Conservation (phyloP, 2,797 vertebrate species). For the Coregonus ussuriensis region DNA sequence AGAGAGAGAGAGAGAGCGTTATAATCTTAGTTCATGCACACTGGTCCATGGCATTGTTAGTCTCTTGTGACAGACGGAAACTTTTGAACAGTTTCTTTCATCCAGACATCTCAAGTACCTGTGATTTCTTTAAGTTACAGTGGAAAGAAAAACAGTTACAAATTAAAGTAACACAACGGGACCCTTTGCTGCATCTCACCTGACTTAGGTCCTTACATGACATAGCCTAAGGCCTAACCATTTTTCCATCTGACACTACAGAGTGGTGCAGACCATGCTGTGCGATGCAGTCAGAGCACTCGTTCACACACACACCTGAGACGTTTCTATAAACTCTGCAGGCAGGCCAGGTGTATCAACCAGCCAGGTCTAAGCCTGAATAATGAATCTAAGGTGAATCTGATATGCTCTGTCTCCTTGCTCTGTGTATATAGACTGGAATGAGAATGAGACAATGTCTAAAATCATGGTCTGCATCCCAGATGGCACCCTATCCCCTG, state of each 20-base stretch:
- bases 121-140: background rate
- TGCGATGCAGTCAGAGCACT: background rate
- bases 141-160: background rate
- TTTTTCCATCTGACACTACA: background rate
- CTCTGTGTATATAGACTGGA: conserved; percentile 8
- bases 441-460: conserved; percentile 53
- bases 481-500: background rate
- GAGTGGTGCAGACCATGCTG: background rate
- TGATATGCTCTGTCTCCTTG: conserved; percentile 29
- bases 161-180: background rate
- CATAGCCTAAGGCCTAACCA: background rate
- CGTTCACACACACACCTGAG: conserved; percentile 1
- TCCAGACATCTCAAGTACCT: background rate
- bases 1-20: no score
- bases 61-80: background rate
- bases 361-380: conserved; percentile 22
- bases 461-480: background rate
- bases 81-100: background rate
- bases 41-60: background rate
- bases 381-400: conserved; percentile 30
- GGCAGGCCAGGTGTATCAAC: conserved; percentile 1
- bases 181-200: background rate
- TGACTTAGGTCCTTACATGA: background rate
- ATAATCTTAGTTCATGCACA: background rate
- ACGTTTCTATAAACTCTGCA: conserved; percentile 10